A percentile compares a stretch with the other conserved stretches of the same genome.
phyloP scores from a whole-genome alignment of 2,797 vertebrate genomes.

The Microtus agrestis region DNA sequence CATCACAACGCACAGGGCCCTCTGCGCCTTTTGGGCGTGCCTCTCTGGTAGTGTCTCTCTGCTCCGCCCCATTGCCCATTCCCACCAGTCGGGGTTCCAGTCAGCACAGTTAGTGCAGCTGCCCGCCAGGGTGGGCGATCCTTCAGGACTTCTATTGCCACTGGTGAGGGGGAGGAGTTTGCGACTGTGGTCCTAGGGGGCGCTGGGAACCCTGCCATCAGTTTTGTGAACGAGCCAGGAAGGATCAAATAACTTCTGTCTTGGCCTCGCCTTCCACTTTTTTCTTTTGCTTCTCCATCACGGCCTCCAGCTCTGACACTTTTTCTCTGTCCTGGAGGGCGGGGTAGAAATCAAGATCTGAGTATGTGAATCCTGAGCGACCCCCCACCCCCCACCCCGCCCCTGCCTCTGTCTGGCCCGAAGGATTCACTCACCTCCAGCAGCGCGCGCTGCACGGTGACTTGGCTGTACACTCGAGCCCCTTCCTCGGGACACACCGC shows the following conservation, averaged over 20 bases:
- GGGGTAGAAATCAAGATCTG: neutral
- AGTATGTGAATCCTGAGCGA: neutral
- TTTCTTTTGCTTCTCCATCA: conserved; percentile 95
- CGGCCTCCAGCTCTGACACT: conserved; percentile 91
- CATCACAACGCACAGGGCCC: neutral
- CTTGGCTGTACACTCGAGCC: conserved; percentile 93
- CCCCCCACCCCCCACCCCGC: accelerated
- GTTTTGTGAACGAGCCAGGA: neutral
- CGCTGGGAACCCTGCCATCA: neutral
- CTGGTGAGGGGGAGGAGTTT: neutral
- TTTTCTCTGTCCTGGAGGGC: conserved; percentile 89
- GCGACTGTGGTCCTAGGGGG: neutral
- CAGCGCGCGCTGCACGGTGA: conserved; percentile 92
- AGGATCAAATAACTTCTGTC: conserved; percentile 87
- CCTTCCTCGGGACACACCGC: conserved; percentile 90
- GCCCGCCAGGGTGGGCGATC: neutral
- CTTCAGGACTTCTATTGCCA: neutral
- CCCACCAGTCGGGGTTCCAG: neutral
- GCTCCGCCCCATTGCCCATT: neutral
- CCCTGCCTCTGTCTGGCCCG: accelerated
- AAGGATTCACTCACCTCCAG: conserved; percentile 88
- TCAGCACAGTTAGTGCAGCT: neutral
- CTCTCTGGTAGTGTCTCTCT: neutral
- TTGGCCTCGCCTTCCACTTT: conserved; percentile 88
- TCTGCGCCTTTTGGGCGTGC: neutral